Percentiles rank a stretch among this genome's conserved stretches.
These are phyloP conservation scores for Saguinus imperator DNA, from an alignment of 2,113 vertebrate genomes.

Conservation along the genomic window DNA sequence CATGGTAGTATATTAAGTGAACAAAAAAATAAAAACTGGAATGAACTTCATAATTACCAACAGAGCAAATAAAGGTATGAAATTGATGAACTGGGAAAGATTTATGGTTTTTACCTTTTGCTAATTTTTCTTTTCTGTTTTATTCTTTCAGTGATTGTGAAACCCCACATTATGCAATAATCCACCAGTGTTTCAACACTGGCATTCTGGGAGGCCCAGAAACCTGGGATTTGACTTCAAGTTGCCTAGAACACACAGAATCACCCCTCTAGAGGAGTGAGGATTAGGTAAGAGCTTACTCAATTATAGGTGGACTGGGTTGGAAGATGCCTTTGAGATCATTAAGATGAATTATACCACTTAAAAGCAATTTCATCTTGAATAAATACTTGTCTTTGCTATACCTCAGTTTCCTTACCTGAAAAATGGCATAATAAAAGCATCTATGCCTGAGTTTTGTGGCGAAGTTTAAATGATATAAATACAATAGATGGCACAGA, in stretches of 20 bases:
- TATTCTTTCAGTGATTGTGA: slow-evolving; percentile 32
- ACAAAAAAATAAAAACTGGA: slow-evolving; percentile 1
- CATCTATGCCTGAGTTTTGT: not conserved
- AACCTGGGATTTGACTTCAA: slow-evolving; percentile 31
- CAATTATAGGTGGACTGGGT: not conserved
- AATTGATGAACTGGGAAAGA: not conserved
- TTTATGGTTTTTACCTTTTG: not conserved
- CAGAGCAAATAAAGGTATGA: not conserved
- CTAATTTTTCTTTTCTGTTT: slow-evolving; percentile 14
- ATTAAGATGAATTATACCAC: not conserved
- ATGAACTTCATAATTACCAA: not conserved
- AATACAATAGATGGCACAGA: not conserved
- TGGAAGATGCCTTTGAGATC: not conserved
- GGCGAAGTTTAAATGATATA: not conserved
- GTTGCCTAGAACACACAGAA: slow-evolving; percentile 22
- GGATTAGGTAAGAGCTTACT: not conserved
- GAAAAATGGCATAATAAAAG: not conserved
- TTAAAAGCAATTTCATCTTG: not conserved
- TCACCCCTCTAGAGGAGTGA: not conserved
- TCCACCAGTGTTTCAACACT: not conserved
- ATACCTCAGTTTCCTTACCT: not conserved
- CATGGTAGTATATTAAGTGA: not conserved
- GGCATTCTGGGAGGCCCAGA: not conserved
- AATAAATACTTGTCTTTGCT: not conserved
- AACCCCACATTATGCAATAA: not conserved